These are phyloP conservation scores for Teleogryllus occipitalis DNA, from an alignment of 1,140 invertebrate species.

Conservation along the genomic window DNA sequence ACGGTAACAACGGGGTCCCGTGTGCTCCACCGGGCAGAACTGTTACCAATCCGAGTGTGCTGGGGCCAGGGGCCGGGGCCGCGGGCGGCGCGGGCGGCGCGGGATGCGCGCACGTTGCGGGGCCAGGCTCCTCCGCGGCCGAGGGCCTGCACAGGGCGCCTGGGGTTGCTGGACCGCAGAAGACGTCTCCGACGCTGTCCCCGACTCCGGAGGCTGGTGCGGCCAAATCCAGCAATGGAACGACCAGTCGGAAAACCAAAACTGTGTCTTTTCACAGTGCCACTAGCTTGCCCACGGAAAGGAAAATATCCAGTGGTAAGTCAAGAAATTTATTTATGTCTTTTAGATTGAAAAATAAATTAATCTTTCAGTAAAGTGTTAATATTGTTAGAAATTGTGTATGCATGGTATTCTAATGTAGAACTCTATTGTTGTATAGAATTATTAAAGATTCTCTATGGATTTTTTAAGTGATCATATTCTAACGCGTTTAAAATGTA, in stretches of 20 bases:
- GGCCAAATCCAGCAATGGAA: background rate
- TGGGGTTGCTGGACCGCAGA: background rate
- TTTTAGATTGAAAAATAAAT: too few species aligned
- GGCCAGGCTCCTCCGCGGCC: too few species aligned
- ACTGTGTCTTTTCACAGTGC: slow-evolving; percentile 32
- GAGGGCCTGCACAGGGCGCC: too few species aligned
- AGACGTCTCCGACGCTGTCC: background rate
- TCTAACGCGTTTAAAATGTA: too few species aligned
- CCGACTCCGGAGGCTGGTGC: background rate
- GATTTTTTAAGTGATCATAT: too few species aligned
- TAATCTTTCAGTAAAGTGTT: too few species aligned
- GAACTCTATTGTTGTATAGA: too few species aligned
- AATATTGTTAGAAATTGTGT: too few species aligned
- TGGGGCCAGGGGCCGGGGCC: background rate
- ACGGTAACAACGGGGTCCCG: background rate
- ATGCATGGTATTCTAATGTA: too few species aligned
- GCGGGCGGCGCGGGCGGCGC: too few species aligned
- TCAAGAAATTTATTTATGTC: background rate
- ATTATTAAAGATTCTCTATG: too few species aligned
- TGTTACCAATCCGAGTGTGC: background rate
- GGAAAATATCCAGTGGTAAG: slow-evolving; percentile 32
- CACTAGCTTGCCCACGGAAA: slow-evolving; percentile 30
- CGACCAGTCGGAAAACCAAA: slow-evolving; percentile 23
- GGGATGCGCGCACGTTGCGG: too few species aligned
- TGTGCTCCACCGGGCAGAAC: background rate